Evolutionary conservation across 2,888 invertebrate species (phyloP).

Genomic region (Petrolisthes manimaculis): DNA sequence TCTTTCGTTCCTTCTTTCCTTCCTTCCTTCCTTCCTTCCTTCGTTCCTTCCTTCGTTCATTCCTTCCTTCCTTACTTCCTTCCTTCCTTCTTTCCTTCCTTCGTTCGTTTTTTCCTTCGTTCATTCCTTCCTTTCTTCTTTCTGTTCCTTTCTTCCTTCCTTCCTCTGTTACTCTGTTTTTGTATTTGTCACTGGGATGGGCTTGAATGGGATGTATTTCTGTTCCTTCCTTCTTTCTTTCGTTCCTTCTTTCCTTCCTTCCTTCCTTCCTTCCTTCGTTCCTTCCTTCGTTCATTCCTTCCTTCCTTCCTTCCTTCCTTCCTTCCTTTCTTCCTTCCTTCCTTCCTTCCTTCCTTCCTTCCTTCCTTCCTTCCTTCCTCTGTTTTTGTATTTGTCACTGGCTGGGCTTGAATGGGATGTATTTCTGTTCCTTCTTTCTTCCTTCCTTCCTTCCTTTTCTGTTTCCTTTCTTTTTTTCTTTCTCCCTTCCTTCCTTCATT

Average conservation of each 20-base stretch:
- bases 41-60: neutral
- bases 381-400: no score
- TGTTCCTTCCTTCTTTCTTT: neutral
- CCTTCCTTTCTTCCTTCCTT: neutral
- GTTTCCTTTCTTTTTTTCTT: neutral
- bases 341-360: neutral
- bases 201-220: neutral
- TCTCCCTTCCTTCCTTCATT: neutral
- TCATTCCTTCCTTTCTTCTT: neutral
- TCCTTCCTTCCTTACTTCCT: neutral
- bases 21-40: neutral
- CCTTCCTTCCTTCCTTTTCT: neutral
- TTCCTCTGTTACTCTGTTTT: neutral
- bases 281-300: neutral
- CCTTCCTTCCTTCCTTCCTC: neutral
- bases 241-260: neutral
- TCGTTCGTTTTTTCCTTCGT: neutral
- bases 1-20: neutral
- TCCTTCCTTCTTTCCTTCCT: neutral
- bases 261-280: neutral
- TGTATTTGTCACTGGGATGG: neutral
- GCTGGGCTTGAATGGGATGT: neutral
- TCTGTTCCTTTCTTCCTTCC: neutral
- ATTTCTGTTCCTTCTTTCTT: neutral
- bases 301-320: neutral